Evolutionary conservation across 2,113 vertebrate genomes (phyloP), one percentile per base, ranked within the genome.

Genomic region (Scomber japonicus): DNA sequence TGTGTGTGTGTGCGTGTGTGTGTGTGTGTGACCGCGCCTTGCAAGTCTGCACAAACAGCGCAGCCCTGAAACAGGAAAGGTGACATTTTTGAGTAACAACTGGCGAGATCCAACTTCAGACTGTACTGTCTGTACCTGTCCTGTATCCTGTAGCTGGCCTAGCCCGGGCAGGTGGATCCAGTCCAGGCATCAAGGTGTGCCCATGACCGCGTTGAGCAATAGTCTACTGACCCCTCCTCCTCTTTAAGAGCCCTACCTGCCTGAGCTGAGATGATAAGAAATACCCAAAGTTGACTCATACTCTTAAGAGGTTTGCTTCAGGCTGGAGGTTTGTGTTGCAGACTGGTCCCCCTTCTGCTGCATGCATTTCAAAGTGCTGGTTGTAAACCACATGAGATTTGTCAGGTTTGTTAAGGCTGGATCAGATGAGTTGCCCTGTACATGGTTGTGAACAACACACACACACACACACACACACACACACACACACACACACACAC

Each of bases 81-180:
- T 96, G 94, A 95, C 95, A 96, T 96, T 96, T 95, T 92, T 95
- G 84, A 93, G 87, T 92, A 94, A 94, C 94, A 93, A 94, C 92
- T 86, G 86, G 91, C 90, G 89, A 93, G 92, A 93, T 95, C 86
- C 86, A 85, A 89, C 90, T 91, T 88, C 89, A 87, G 84, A 93
- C 90, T 91, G 88, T 90, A 93, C 89, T 95, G 93, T 94, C 94
- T 95, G 89, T 95, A 94, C 94, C 94, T 95, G 95, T 95, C 92
- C 90, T 89, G 82, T 83, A 61, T 63, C 82, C 68, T 24, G 24
- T 65, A 57, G 81, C 75, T 68, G 70, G 81, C 88, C 82, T 57
- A 84, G 87, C 75, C 84, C 55, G 81, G 90, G 91, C 93, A 94
- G 88, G 91, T 94, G 93, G 83, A 91, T 90, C 85, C 66, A 82